Evolutionary conservation across 2,113 vertebrate genomes (phyloP), one percentile per base, ranked within the genome.

Genomic region (Piprites chloris): DNA sequence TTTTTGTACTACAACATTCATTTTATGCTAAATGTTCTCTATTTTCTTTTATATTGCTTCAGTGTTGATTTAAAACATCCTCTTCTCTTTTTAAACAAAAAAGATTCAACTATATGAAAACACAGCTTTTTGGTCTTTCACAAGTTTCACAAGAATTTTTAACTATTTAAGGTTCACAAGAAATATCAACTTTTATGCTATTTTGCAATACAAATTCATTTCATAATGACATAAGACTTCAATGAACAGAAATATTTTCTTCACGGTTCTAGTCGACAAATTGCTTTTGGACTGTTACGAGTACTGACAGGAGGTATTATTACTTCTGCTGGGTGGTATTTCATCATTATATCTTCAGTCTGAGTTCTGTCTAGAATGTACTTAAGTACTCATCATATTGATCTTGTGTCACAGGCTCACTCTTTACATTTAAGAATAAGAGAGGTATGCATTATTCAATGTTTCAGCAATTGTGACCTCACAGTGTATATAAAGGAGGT

Each of bases 231-330:
- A 75, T 46, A 75, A 58, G 44, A 89, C 87, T 44, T 59, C 9
- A 53, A 50, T 42, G 72, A 91, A 62, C 2, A 4, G 47, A 87
- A 91, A 44, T 42, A 66, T 88, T 95, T 94, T 83, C 72, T 76
- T 85, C 12, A 18, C 3, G 6, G 12, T 85, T 88, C 76, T 77
- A 65, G 75, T 27, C 4, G 0, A 80, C 80, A 89, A 90, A 94
- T 94, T 94, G 76, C 37, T 92, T 92, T 88, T 88, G 71, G 67
- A 65, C 87, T 87, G 52, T 87, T 78, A 81, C 16, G 24, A 67
- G 33, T 84, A 66, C 69, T 85, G 77, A 81, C 73, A 93, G 89
- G 30, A 75, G 67, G 35, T 63, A 33, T 85, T 87, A 81, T 89
- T 93, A 63, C 49, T 94, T 87, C 35, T 69, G 14, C 68, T 74